phyloP scores from a whole-genome alignment of 2,888 invertebrate genomes.

The Melikaiella ostensackeni region DNA sequence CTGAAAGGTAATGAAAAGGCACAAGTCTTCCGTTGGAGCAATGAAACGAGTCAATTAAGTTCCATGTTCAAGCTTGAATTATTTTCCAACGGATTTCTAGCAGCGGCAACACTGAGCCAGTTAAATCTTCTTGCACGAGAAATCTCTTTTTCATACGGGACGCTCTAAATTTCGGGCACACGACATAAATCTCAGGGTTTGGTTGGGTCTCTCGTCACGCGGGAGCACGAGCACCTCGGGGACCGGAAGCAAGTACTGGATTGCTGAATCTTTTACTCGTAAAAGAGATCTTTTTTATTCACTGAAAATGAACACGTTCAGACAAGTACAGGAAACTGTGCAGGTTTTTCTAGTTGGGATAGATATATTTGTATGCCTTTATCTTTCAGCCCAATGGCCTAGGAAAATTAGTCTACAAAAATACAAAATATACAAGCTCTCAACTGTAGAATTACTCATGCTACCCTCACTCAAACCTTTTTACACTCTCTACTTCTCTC shows the following conservation, averaged over 20 bases:
- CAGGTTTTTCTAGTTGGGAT: too few relatives aligned
- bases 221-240: conserved; percentile 21
- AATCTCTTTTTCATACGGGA: conserved; percentile 6
- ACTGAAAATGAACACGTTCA: background rate
- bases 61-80: conserved; percentile 15
- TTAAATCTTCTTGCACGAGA: background rate
- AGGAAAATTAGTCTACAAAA: too few relatives aligned
- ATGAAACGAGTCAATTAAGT: conserved; percentile 2
- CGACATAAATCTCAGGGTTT: conserved; percentile 34
- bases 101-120: background rate
- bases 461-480: too few relatives aligned
- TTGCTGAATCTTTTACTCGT: conserved; percentile 34
- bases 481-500: too few relatives aligned
- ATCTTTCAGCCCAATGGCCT: too few relatives aligned
- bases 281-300: conserved; percentile 5
- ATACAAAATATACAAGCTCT: too few relatives aligned
- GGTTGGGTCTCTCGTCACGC: conserved; percentile 7
- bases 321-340: background rate
- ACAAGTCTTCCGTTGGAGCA: background rate
- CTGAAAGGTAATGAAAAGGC: background rate
- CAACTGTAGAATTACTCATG: too few relatives aligned
- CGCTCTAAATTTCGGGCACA: conserved; percentile 24
- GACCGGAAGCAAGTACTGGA: conserved; percentile 20
- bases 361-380: too few relatives aligned
- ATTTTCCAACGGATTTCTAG: background rate